Base-by-base conservation (phyloP, 2,888 invertebrate genomes). In the Sarcophaga subvicina region DNA sequence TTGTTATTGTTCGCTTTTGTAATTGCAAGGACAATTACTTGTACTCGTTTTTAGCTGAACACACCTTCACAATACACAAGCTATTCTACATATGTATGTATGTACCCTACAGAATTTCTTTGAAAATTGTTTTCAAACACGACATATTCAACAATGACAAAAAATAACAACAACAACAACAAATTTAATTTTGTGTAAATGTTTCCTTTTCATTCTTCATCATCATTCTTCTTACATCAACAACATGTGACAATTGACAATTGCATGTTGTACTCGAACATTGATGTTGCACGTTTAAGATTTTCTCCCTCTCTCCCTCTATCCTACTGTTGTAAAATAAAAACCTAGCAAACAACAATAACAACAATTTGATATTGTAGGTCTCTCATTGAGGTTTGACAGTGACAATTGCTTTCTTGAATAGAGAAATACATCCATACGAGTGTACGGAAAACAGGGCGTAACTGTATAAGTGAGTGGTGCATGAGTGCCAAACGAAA, bases 201-300 rank as follows among this genome's bases (percentile, higher is more conserved):
- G 76, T 72, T 71, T 6, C 47, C 54, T 73, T 63, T 81, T 70
- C 80, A 20, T 72, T 64, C 37, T n/a, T 62, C 78, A 62, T 79
- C 70, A 64, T 71, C 64, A 22, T 82, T 64, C 64, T 76, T 47
- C 59, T 17, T 4, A 54, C 14, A 62, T 17, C 10, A 62, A 20
- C 14, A 82, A 49, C 69, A 72, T 83, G 86, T 83, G 82, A 83
- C 86, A 85, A 86, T 79, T 79, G 82, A 79, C 79, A 83, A 83
- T 80, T 82, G 86, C 81, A 86, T 83, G 80, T 67, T 83, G 60
- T 62, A 54, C 54, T 12, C 1, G 12, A 54, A 17, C 37, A 37
- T 37, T 37, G 8, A 17, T 54, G 54, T 54, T 54, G 14, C 54
- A 54, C 54, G 54, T 54, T 54, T 17, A 54, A 54, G 4, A 14